Evolutionary conservation across 1,140 invertebrate genomes (phyloP), one percentile per base, ranked within the genome.

Genomic region (Drosophila kikkawai): DNA sequence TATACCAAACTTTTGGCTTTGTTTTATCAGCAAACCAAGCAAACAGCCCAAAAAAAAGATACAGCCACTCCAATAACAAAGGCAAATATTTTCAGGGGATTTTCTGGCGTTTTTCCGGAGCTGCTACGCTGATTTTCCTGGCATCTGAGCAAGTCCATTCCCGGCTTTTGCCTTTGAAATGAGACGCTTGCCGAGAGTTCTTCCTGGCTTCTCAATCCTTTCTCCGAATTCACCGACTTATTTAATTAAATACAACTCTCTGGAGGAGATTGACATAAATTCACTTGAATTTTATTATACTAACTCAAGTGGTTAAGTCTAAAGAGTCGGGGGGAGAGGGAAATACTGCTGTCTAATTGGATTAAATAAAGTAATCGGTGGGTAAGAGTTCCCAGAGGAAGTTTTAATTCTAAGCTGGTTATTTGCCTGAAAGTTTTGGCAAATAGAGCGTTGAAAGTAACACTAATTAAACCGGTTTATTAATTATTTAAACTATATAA

Each of bases 1-100:
- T 86, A 77, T 73, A 69, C 64, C 71, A 69, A 84, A 83, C 64
- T 79, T 70, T 57, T 36, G 59, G 71, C 41, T 63, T 74, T 74
- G 70, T 75, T 75, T 75, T 75, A 75, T 64, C 70, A 64, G 41
- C 36, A 11, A 37, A 3, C 36, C 17, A 39, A 26, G 12, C 9
- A 29, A 34, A 37, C 32, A 60, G 26, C 19, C 37, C n/a, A 3
- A n/a, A 47, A 19, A 19, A 12, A 3, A 32, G n/a, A 36, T 12
- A 41, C 26, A 50, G 32, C 8, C 37, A 34, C 36, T 56, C 50
- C 58, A 56, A 56, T 56, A 64, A 75, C 58, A 75, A 75, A 75
- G 58, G 53, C 32, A 73, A 73, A 73, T 60, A 44, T 37, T 32
- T 13, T 9, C 4, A 4, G 36, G 5, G 15, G 39, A 47, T 42